phyloP scores from a whole-genome alignment of 2,113 vertebrate genomes.

The Sakesphorus luctuosus region DNA sequence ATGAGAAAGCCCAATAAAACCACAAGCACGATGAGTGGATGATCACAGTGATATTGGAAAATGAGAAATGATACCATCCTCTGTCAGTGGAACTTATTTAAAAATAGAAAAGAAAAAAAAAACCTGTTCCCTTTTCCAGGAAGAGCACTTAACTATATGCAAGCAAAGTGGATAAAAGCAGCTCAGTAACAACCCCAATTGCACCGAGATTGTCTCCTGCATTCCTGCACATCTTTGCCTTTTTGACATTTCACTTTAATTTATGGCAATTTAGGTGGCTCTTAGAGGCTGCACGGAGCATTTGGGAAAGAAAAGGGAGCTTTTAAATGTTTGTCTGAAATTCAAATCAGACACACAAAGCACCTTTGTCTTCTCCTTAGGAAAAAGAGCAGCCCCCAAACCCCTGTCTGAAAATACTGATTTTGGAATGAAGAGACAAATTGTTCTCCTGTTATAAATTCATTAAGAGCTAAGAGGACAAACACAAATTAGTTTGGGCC shows the following conservation, averaged over 20 bases:
- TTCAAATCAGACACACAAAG: slow-evolving; percentile 42
- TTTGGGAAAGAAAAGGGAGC: slow-evolving; percentile 61
- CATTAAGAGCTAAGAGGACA: background rate
- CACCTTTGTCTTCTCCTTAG: slow-evolving; percentile 1
- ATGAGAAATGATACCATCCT: slow-evolving; percentile 6
- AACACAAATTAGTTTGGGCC: background rate
- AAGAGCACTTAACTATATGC: slow-evolving; percentile 57
- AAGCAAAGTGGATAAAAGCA: slow-evolving; percentile 70
- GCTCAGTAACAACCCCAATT: slow-evolving; percentile 42
- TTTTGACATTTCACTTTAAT: slow-evolving; percentile 77
- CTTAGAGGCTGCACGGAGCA: slow-evolving; percentile 7
- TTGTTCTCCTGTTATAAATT: background rate
- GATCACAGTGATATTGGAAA: background rate
- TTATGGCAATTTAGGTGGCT: slow-evolving; percentile 70
- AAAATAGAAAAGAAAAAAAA: slow-evolving; percentile 3
- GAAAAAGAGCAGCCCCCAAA: too few species aligned
- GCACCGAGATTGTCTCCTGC: slow-evolving; percentile 51
- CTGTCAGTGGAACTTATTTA: background rate
- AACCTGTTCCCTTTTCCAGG: slow-evolving; percentile 37
- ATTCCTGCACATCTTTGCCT: slow-evolving; percentile 63
- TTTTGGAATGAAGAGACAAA: background rate
- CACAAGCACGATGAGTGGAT: background rate
- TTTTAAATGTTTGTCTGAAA: slow-evolving; percentile 60
- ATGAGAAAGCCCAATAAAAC: background rate
- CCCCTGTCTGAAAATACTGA: background rate